phyloP scores from a whole-genome alignment of 1,140 invertebrate species.

The Leptinotarsa texana region DNA sequence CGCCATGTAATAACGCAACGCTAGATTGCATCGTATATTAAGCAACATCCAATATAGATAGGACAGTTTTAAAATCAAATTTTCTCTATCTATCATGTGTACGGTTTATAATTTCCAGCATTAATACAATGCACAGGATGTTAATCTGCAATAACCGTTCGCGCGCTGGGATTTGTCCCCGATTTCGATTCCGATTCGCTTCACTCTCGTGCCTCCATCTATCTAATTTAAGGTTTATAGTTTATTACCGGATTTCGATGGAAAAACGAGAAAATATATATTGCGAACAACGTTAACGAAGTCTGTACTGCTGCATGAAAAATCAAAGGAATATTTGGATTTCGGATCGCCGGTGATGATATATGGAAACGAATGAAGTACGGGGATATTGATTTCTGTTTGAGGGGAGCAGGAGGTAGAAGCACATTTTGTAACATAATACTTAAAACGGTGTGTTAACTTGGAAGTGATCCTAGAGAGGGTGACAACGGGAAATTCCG shows the following conservation, averaged over 20 bases:
- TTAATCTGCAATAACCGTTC: slow-evolving; percentile 57
- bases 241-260: slow-evolving; percentile 28
- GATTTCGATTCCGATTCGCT: slow-evolving; percentile 36
- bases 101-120: slow-evolving; percentile 55
- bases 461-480: too few species aligned
- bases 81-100: slow-evolving; percentile 56
- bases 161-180: slow-evolving; percentile 50
- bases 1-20: slow-evolving; percentile 51
- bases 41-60: slow-evolving; percentile 56
- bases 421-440: too few species aligned
- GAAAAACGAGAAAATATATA: slow-evolving; percentile 20
- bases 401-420: neutral
- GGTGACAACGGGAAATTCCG: too few species aligned
- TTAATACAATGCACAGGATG: slow-evolving; percentile 56
- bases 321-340: slow-evolving; percentile 19
- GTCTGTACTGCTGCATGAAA: slow-evolving; percentile 16
- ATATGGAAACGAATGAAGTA: neutral
- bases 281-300: slow-evolving; percentile 20
- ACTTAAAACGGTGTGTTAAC: too few species aligned
- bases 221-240: slow-evolving; percentile 35
- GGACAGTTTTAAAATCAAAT: slow-evolving; percentile 57
- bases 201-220: slow-evolving; percentile 25
- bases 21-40: slow-evolving; percentile 57
- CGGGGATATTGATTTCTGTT: neutral
- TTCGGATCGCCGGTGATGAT: neutral